phyloP scores from a whole-genome alignment of 2,113 vertebrate species.

The Hydrolagus affinis region DNA sequence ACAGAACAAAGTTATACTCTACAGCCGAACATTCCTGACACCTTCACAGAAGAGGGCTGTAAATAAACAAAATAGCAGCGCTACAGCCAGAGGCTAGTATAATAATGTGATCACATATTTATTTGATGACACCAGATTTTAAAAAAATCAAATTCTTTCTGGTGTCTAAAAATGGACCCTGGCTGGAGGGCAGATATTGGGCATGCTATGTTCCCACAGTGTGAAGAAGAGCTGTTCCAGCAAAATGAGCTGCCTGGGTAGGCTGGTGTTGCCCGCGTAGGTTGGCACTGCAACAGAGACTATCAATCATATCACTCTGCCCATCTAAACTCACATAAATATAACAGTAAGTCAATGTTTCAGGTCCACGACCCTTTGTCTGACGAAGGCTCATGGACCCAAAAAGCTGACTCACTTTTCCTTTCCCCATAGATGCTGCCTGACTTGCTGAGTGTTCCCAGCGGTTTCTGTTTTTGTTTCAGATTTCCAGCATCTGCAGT shows the following conservation, averaged over 20 bases:
- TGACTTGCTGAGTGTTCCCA: no score
- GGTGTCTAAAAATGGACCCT: background rate
- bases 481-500: no score
- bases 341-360: no score
- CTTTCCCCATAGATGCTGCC: no score
- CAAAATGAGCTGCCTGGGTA: background rate
- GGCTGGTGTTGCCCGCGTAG: background rate
- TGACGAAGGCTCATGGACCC: no score
- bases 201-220: background rate
- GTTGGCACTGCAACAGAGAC: background rate
- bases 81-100: background rate
- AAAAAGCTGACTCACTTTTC: no score
- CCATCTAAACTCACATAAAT: no score
- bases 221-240: background rate
- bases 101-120: background rate
- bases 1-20: background rate
- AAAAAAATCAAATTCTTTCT: background rate
- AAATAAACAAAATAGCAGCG: background rate
- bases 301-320: no score
- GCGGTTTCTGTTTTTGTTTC: no score
- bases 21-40: background rate
- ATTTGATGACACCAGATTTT: background rate
- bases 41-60: background rate
- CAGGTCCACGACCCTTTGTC: no score
- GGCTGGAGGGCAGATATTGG: background rate